Evolutionary conservation across 2,113 vertebrate species (phyloP), one percentile per base, ranked within the genome.

Genomic region (Colius striatus): DNA sequence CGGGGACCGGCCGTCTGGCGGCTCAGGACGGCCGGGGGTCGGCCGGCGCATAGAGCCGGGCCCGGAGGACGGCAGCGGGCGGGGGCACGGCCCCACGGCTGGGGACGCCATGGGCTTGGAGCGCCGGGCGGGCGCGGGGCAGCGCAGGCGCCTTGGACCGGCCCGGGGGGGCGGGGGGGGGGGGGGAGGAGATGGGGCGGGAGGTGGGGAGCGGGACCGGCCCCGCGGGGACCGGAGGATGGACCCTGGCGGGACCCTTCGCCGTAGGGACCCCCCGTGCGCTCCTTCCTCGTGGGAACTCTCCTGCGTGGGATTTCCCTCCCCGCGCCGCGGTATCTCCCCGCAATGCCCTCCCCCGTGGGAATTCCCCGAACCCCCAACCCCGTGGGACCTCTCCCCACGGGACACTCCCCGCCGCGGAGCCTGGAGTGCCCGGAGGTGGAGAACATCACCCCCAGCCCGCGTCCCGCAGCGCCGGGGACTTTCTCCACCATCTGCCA

Each of bases 61-160:
- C 6, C 91, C 57, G 32, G 57, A 60, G 57, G 57, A 16, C 15
- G 96, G 95, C 55, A 98, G 97, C 67, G 94, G 97, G 94, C 86
- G 96, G 57, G 97, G 98, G 92, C 97, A 97, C 96, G 97, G 98
- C 87, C 98, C 98, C 68, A 98, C 90, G 65, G 98, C 98, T 62
- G 97, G 97, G 19, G 98, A 98, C 91, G 98, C 98, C 98, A 99
- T 99, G 91, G 91, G 94, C 92, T 63, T 61, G 60, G 77, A 43
- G 65, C 48, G 11, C 16, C 85, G 9, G 19, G 83, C 47, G 8
- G 55, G 53, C 27, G 34, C 34, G 36, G 38, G 68, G 53, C 14
- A 89, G 78, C 94, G 94, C 95, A 96, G 91, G 97, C 84, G 88
- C 96, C 82, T 89, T 20, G 60, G 11, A 22, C 65, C 75, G 68